A percentile compares a stretch with the other conserved stretches of the same genome.
Conservation (phyloP, 2,888 invertebrate species). For the Trissoscelio sp. region DNA sequence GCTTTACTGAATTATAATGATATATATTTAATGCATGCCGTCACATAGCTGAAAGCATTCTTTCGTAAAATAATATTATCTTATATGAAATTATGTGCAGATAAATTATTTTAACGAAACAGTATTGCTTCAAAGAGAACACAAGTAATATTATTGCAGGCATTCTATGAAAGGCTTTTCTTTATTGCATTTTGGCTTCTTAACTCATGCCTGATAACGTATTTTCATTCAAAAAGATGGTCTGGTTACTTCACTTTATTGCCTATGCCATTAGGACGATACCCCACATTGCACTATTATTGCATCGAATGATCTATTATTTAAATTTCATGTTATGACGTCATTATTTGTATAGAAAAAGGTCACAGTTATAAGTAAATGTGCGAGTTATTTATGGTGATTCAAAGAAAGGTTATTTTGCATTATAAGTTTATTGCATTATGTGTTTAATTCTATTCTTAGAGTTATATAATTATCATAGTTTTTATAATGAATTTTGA, state of each 20-base stretch:
- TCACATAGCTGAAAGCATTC: too few relatives aligned
- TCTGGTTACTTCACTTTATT: constrained; percentile 40
- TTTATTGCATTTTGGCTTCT: constrained; percentile 45
- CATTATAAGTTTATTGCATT: too few relatives aligned
- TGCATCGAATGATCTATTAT: not conserved
- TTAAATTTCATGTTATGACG: not conserved
- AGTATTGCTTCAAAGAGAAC: constrained; percentile 7
- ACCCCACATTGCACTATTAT: not conserved
- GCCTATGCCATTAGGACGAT: constrained; percentile 36
- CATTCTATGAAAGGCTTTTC: constrained; percentile 28
- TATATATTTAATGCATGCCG: too few relatives aligned
- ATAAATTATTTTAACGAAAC: constrained; percentile 25
- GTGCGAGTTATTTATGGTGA: too few relatives aligned
- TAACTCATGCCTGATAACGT: constrained; percentile 25
- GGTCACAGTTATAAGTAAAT: too few relatives aligned
- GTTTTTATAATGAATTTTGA: too few relatives aligned
- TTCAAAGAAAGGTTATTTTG: too few relatives aligned
- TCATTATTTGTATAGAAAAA: too few relatives aligned
- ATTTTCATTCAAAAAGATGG: constrained; percentile 41
- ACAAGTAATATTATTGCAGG: constrained; percentile 6
- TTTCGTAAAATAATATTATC: not conserved
- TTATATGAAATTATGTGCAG: not conserved
- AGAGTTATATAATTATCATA: too few relatives aligned
- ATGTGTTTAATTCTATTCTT: too few relatives aligned
- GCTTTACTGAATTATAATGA: too few relatives aligned